phyloP scores from a whole-genome alignment of 53 echinoderm and acorn worm species.

The Henricia sp. region DNA sequence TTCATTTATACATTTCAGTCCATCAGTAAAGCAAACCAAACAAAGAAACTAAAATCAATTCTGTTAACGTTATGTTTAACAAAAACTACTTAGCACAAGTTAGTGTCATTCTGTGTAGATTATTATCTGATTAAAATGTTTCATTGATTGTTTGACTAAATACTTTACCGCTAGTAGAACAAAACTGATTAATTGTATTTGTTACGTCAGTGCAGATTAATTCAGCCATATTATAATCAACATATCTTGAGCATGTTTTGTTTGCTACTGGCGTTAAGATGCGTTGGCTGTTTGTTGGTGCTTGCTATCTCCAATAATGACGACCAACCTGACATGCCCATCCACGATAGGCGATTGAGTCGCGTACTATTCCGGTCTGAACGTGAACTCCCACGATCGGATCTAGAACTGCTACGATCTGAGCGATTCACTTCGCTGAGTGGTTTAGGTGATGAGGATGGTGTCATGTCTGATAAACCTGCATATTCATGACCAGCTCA shows the following conservation, averaged over 20 bases:
- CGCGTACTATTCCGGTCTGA: conserved; percentile 47
- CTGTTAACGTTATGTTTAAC: too few relatives aligned
- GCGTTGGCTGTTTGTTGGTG: conserved; percentile 55
- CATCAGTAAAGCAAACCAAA: too few relatives aligned
- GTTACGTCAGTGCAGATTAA: conserved; percentile 24
- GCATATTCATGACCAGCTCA: conserved; percentile 52
- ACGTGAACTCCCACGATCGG: conserved; percentile 40
- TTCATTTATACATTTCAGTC: too few relatives aligned
- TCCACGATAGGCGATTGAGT: conserved; percentile 74
- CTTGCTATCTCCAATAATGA: conserved; percentile 45
- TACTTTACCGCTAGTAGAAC: too few relatives aligned
- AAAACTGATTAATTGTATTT: too few relatives aligned
- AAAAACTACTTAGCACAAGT: too few relatives aligned
- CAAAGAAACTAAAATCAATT: too few relatives aligned
- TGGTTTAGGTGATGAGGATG: neutral
- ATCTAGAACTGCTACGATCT: conserved; percentile 34
- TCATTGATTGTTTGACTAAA: too few relatives aligned
- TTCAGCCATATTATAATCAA: neutral
- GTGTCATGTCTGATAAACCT: conserved; percentile 45
- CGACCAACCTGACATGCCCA: conserved; percentile 72
- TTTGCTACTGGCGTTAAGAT: conserved; percentile 25
- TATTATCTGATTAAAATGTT: too few relatives aligned
- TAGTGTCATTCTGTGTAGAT: too few relatives aligned
- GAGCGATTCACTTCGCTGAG: conserved; percentile 32
- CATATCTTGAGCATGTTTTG: conserved; percentile 30